Base-by-base conservation (phyloP, 2,888 invertebrate genomes). In the Germaria angustata region DNA sequence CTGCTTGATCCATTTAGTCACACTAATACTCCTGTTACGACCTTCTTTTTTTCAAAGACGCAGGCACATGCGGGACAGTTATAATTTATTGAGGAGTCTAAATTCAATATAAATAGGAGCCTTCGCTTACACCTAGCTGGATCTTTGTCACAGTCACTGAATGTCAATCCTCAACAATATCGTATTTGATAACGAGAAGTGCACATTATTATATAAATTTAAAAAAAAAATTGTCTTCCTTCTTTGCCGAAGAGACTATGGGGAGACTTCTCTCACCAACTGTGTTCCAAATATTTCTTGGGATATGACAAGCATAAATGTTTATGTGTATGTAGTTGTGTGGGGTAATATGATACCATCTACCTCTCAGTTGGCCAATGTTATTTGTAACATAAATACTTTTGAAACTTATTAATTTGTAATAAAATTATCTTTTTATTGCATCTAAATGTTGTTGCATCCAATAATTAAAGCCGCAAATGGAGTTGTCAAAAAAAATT, bases 401-500 rank as follows among this genome's bases (percentile, higher is more conserved):
- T 73, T 61, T 51, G 20, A 17, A 61, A 72, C 49, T 61, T 61
- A 51, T 61, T 59, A 61, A 61, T 72, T 61, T 72, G 44, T 71
- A 59, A 57, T 39, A 57, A 28, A 57, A 44, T 1, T 11, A 34
- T 57, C 4, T 71, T 20, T 34, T 49, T 15, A 41, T 34, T 24
- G 17, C 22, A 2, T 22, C 11, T 32, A 41, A 41, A 17, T 15
- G 20, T 28, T 20, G 20, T 24, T 4, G 4, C 0, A 49, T 9
- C 15, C 49, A 49, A 36, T 41, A 24, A 59, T 20, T 59, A 57
- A 13, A 22, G n/a, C 20, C 22, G 1, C 2, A 0, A 39, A 7
- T 13, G 17, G n/a, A 53, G 34, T 55, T 34, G 55, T 46, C 20
- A 1, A 2, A 20, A 17, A 17, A 46, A 20, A 5, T 46, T 46